Conservation (phyloP, 2,888 invertebrate species). For the Eueremaeus valkanovi region DNA sequence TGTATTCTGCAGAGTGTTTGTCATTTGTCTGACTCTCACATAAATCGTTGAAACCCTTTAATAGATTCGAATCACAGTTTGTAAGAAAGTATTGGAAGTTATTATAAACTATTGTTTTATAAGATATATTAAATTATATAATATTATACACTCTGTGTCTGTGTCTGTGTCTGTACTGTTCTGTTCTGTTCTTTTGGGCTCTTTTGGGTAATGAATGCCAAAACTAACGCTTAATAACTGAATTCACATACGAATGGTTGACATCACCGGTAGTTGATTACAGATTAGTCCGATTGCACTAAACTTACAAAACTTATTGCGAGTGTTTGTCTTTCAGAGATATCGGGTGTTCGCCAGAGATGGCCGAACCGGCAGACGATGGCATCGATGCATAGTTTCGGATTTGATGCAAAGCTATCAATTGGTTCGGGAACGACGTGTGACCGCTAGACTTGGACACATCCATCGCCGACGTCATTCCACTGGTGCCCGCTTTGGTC, state of each 20-base stretch:
- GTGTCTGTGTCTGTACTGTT: neutral
- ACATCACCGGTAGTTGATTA: constrained; percentile 2
- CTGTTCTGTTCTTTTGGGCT: neutral
- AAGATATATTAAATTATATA: neutral
- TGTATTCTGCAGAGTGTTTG: neutral
- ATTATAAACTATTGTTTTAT: neutral
- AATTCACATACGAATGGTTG: neutral
- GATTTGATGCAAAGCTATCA: constrained; percentile 92
- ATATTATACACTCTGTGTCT: neutral
- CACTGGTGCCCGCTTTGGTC: constrained; percentile 55
- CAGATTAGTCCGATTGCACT: constrained; percentile 30
- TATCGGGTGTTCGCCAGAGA: constrained; percentile 45
- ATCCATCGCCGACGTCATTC: constrained; percentile 38
- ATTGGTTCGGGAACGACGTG: constrained; percentile 77
- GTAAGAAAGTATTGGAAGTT: neutral
- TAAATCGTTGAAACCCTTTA: neutral
- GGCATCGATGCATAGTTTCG: constrained; percentile 93
- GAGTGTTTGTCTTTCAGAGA: constrained; percentile 45
- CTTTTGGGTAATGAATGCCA: neutral
- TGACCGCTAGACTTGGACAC: constrained; percentile 44
- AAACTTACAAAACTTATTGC: constrained; percentile 39
- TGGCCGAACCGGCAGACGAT: constrained; percentile 49
- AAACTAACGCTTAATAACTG: neutral
- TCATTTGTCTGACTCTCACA: neutral
- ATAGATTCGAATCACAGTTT: constrained; percentile 21